phyloP scores from a whole-genome alignment of 2,797 vertebrate species.

The Tenualosa thibaudeaui region DNA sequence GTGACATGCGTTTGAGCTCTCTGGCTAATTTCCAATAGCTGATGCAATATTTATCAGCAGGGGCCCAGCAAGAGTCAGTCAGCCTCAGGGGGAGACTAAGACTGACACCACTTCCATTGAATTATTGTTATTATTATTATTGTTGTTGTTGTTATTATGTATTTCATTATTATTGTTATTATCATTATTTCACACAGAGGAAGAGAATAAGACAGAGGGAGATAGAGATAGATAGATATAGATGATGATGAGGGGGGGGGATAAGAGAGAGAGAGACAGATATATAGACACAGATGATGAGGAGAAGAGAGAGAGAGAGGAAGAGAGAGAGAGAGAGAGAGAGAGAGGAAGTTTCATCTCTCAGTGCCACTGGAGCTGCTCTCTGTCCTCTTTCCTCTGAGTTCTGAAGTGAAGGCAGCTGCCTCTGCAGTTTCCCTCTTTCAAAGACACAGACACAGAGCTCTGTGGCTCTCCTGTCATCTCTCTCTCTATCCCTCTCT shows the following conservation, averaged over 20 bases:
- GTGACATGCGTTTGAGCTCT: neutral
- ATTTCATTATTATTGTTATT: too few species aligned
- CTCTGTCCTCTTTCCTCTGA: neutral
- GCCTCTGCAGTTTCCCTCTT: neutral
- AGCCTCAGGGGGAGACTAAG: neutral
- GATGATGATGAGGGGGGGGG: too few species aligned
- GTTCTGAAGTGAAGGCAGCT: neutral
- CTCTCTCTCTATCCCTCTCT: neutral
- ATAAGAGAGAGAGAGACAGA: too few species aligned
- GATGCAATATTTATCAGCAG: neutral
- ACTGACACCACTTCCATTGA: too few species aligned
- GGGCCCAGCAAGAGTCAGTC: neutral
- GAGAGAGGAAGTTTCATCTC: neutral
- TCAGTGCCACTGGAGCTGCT: neutral
- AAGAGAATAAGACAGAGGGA: too few species aligned
- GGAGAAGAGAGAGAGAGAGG: neutral
- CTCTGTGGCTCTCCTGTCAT: neutral
- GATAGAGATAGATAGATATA: too few species aligned
- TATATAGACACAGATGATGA: too few species aligned
- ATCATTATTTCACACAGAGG: neutral
- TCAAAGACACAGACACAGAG: neutral
- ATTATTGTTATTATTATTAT: too few species aligned
- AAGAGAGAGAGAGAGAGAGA: neutral
- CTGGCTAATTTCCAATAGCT: neutral
- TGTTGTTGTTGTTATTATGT: too few species aligned